Evolutionary conservation across 2,797 vertebrate genomes (phyloP).

Genomic region (Malurus splendens): DNA sequence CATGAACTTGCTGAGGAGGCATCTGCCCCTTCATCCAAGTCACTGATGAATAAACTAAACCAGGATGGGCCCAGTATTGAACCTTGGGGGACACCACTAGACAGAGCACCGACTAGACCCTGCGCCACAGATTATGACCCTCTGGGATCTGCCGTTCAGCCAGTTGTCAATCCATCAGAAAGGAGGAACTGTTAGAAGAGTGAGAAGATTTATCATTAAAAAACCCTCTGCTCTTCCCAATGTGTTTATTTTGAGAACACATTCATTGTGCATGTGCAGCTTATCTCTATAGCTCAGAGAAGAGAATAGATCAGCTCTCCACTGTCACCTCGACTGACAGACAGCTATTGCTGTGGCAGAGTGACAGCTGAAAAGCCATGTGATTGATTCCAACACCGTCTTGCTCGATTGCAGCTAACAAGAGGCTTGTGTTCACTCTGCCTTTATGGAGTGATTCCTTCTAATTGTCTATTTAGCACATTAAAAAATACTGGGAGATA

Average conservation of each 20-base stretch:
- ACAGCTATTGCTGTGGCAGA: background rate
- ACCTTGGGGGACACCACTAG: background rate
- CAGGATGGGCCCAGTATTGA: background rate
- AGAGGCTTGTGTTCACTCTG: background rate
- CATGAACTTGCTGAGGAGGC: background rate
- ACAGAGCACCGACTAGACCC: background rate
- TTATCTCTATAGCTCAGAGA: slow-evolving; percentile 31
- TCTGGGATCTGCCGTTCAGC: background rate
- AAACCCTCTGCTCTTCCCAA: background rate
- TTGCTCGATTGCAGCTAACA: background rate
- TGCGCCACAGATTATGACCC: fast-evolving
- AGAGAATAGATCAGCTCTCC: background rate
- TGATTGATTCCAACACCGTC: background rate
- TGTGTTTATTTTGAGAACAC: background rate
- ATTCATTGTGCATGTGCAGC: background rate
- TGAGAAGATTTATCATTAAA: background rate
- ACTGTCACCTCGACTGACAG: slow-evolving; percentile 17
- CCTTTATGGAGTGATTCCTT: slow-evolving; percentile 29
- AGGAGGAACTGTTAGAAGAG: background rate
- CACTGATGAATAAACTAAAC: background rate
- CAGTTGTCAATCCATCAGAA: background rate
- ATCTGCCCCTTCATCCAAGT: background rate
- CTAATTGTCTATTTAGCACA: slow-evolving; percentile 32
- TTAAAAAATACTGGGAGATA: slow-evolving; percentile 13
- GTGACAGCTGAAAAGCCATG: slow-evolving; percentile 23